Conservation (phyloP, 2,113 vertebrate species). For the Camelus dromedarius region DNA sequence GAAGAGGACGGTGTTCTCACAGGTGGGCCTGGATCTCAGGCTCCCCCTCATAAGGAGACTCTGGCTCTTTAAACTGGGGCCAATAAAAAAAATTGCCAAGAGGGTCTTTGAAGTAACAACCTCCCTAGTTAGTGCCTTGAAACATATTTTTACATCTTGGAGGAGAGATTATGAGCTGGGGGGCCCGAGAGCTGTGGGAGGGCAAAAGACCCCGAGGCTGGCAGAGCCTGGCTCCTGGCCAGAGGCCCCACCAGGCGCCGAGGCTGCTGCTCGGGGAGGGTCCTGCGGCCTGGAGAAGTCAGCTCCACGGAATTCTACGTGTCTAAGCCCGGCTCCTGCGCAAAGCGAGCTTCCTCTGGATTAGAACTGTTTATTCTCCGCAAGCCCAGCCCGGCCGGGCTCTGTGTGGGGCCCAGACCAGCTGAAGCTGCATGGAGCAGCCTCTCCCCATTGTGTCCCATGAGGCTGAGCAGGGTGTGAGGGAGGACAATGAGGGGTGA, state of each 20-base stretch:
- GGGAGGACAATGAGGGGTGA: not conserved
- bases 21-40: conserved; percentile 72
- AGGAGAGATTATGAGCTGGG: conserved; percentile 71
- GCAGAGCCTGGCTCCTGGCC: conserved; percentile 60
- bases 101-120: conserved; percentile 80
- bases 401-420: conserved; percentile 25
- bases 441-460: not conserved
- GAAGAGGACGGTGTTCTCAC: conserved; percentile 75
- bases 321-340: conserved; percentile 42
- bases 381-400: not conserved
- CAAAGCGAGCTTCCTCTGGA: not conserved
- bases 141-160: conserved; percentile 75
- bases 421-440: not conserved
- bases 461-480: not conserved
- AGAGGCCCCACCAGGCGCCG: not conserved
- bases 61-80: conserved; percentile 73
- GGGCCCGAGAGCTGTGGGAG: conserved; percentile 58
- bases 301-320: not conserved
- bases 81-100: conserved; percentile 82
- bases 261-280: not conserved
- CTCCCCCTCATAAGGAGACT: conserved; percentile 72
- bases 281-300: not conserved
- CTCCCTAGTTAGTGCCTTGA: conserved; percentile 71
- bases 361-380: conserved; percentile 36
- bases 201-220: conserved; percentile 64